Conservation (phyloP, 2,113 vertebrate species). For the Hydropotes inermis region DNA sequence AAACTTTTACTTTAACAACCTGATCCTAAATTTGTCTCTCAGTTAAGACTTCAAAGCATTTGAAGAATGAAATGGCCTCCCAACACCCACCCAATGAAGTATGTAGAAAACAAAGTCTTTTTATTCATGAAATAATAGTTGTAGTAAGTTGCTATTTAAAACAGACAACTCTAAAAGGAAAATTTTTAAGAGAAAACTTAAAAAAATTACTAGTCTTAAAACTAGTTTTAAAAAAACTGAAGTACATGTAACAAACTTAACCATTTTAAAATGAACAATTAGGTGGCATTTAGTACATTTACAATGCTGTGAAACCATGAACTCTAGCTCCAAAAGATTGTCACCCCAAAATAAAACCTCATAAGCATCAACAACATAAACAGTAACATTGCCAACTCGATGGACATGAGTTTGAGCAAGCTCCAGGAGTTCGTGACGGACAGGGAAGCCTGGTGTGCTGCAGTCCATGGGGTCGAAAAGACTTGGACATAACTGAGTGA, state of each 20-base stretch:
- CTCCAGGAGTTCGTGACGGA: not conserved
- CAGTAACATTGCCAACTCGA: not conserved
- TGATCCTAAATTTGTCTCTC: not conserved
- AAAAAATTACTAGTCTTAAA: not conserved
- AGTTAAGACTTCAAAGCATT: slow-evolving; percentile 17
- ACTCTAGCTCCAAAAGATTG: not conserved
- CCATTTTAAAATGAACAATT: not conserved
- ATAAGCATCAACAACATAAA: not conserved
- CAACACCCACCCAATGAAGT: slow-evolving; percentile 13
- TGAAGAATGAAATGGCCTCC: slow-evolving; percentile 36
- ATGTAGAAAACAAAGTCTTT: slow-evolving; percentile 31
- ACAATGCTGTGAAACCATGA: not conserved
- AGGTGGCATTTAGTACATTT: not conserved
- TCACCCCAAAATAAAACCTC: not conserved
- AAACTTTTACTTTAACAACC: not conserved
- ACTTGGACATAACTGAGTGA: not conserved
- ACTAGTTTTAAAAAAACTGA: not conserved
- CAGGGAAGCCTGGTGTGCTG: not conserved
- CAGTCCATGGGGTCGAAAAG: not conserved
- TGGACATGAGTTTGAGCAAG: not conserved
- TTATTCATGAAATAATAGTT: not conserved
- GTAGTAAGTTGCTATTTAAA: not conserved
- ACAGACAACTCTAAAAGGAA: not conserved
- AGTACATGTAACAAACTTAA: not conserved
- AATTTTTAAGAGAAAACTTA: not conserved